Evolutionary conservation across 2,888 invertebrate genomes (phyloP), one percentile per base, ranked within the genome.

Genomic region (Lampropteryx suffumata): DNA sequence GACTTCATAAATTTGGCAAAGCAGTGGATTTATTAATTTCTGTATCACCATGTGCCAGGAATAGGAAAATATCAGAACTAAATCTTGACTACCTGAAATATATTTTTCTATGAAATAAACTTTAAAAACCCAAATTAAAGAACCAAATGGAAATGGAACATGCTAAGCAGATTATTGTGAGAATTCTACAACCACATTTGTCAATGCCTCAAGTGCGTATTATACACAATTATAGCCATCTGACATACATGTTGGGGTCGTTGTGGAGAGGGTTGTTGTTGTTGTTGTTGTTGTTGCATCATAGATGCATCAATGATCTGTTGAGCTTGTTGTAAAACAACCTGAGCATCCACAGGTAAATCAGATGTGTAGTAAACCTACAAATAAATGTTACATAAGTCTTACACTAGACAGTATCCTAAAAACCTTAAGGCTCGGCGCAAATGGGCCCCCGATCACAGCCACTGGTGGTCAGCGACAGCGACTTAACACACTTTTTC

Each of bases 331-430:
- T 91, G 91, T 77, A 91, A 90, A 65, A 90, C 90, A 80, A 90
- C 89, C 82, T 91, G 91, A 76, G 89, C 84, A 75, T 90, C 90
- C 84, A 87, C 86, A 67, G 90, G 88, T 74, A 90, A 83, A 79
- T 90, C 89, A 73, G 90, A 90, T 70, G 90, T 86, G 89, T 91
- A 91, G 89, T 89, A 90, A 76, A 91, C 91, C 91, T 91, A 89
- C 81, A 87, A 89, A 88, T 85, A 86, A 89, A 88, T 82, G 66
- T 65, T 68, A 40, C 52, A 47, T 57, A 43, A 51, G 32, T 53
- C 52, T 48, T 44, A 40, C 35, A 33, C 36, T 36, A 48, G 21
- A 30, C 28, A 41, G 42, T 33, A 33, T 45, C 40, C 63, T 61
- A 44, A 39, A 44, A n/a, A n/a, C n/a, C n/a, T n/a, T n/a, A n/a